Base-by-base conservation (phyloP, 2,888 invertebrate species). In the Drosophila longiperda region DNA sequence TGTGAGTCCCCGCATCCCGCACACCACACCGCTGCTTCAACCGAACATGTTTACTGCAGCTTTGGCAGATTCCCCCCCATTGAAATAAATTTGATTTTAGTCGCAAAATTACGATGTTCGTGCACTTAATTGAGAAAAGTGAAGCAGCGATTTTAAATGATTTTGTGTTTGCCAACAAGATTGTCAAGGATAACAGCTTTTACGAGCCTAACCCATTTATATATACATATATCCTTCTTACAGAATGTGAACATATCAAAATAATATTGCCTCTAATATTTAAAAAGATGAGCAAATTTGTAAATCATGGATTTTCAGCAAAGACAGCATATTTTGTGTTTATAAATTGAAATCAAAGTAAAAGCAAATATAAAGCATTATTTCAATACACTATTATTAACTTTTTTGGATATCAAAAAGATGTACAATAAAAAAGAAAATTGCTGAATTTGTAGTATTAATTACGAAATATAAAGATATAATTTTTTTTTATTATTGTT, bases 71-170 rank as follows among this genome's bases (percentile, higher is more conserved):
- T 70, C 71, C 52, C 42, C 40, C 42, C 71, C 82, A 88, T 83
- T 58, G 68, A 85, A 79, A 83, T 89, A 88, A 88, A 88, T 88
- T 84, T 80, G 81, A 81, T 82, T 82, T 89, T 84, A 82, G 82
- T 84, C 83, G 71, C 74, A 84, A 79, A 86, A 81, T 90, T 84
- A 90, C 83, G 82, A 81, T 79, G 80, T 63, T 75, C 58, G 29
- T 70, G 68, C 68, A 68, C 70, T 81, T 86, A 86, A 86, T 89
- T 87, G 79, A 80, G 84, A 89, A 84, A 84, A 80, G 84, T 84
- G 89, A 71, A 71, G 80, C 77, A 78, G 75, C 75, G 76, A 72
- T 88, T 90, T 88, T 88, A 77, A 87, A 88, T 82, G 82, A 85
- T 74, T 74, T 76, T 83, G 62, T 86, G 72, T 61, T 73, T 70